Evolutionary conservation across 2,888 invertebrate species (phyloP).

Genomic region (Lordiphosa fenestrarum): DNA sequence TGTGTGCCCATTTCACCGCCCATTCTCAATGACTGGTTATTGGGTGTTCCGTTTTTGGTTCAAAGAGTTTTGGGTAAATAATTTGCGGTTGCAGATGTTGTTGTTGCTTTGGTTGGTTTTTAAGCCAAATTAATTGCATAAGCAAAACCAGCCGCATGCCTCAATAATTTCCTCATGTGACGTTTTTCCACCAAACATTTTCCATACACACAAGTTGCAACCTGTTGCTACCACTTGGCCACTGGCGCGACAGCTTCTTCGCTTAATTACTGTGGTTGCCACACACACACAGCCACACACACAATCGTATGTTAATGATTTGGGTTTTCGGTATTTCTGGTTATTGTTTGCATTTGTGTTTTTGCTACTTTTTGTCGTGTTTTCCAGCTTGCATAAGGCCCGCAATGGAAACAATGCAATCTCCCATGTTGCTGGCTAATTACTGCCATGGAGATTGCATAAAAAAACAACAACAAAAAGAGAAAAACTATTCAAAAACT

Average conservation of each 20-base stretch:
- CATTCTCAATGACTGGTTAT: constrained; percentile 48
- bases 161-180: constrained; percentile 51
- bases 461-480: constrained; percentile 25
- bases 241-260: constrained; percentile 47
- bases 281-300: constrained; percentile 13
- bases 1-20: constrained; percentile 32
- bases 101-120: background rate
- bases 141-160: constrained; percentile 51
- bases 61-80: constrained; percentile 40
- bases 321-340: constrained; percentile 59
- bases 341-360: constrained; percentile 56
- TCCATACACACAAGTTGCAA: constrained; percentile 35
- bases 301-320: constrained; percentile 54
- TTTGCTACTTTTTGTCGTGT: constrained; percentile 6
- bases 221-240: constrained; percentile 35
- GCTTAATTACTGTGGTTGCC: constrained; percentile 35
- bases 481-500: background rate
- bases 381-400: constrained; percentile 53
- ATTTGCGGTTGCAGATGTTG: constrained; percentile 42
- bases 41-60: constrained; percentile 33
- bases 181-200: constrained; percentile 30
- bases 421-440: constrained; percentile 53
- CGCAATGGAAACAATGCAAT: constrained; percentile 49
- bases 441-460: constrained; percentile 55
- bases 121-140: constrained; percentile 64